Base-by-base conservation (phyloP, 1,140 invertebrate species). In the Dolichoris vasculosae region DNA sequence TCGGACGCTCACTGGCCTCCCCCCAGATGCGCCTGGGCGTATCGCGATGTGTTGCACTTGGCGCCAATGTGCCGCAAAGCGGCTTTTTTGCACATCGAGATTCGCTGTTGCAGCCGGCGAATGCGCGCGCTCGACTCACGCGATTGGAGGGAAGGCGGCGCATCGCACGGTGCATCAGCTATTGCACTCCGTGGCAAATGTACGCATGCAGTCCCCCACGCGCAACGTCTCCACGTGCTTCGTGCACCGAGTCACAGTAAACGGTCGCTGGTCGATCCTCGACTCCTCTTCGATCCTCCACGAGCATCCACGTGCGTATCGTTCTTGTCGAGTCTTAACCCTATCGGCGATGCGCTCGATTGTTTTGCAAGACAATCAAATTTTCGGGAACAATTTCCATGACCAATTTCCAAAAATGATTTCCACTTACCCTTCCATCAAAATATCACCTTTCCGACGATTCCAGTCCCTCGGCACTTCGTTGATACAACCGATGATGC, bases 121-220 rank as follows among this genome's bases (percentile, higher is more conserved):
- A 83, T 48, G 51, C 46, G 75, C 83, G 64, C 67, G 69, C 43
- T 46, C 35, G 83, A 38, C 67, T 48, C 35, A 78, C n/a, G 63
- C 32, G 46, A 84, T 85, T 77, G 80, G 73, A 86, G 83, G 81
- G 40, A 76, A 40, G 64, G 80, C 82, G 78, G 48, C 51, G 32
- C 64, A 46, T 43, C 87, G 76, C 55, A 81, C 76, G 75, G 38
- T 77, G 87, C 88, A 79, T 84, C 69, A 8, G 15, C 2, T 88
- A 86, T 84, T 85, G 88, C 88, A 87, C 71, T 83, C 87, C 75
- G 86, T 43, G 30, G 48, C 67, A n/a, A 55, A 26, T 71, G 69
- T 40, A 32, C 78, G 75, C 76, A 71, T 82, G 82, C 75, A 73
- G 32, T 20, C 55, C 84, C 46, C 86, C n/a, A n/a, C n/a, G 85